Conservation (phyloP, 2,888 invertebrate species). For the Meta bourneti region DNA sequence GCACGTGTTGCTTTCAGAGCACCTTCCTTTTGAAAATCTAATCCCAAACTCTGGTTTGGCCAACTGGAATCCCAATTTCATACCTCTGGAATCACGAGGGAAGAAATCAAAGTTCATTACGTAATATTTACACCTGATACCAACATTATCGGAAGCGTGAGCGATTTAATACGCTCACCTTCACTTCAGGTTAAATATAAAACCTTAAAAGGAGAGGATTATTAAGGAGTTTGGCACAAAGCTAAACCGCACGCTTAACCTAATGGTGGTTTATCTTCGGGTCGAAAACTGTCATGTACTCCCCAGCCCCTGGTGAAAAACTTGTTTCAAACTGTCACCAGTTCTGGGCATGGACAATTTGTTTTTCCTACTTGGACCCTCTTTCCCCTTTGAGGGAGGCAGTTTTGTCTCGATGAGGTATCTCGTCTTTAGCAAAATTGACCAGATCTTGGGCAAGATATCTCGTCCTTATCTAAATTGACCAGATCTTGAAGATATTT, state of each 20-base stretch:
- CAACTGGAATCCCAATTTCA: not conserved
- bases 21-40: not conserved
- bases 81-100: not conserved
- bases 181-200: not conserved
- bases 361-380: too few relatives aligned
- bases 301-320: too few relatives aligned
- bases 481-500: too few relatives aligned
- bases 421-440: too few relatives aligned
- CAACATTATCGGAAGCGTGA: not conserved
- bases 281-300: too few relatives aligned
- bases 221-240: not conserved
- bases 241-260: not conserved
- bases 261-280: too few relatives aligned
- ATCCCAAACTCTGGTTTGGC: not conserved
- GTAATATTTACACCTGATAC: not conserved
- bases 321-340: too few relatives aligned
- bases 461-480: too few relatives aligned
- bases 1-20: not conserved
- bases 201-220: not conserved
- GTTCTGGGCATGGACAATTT: too few relatives aligned
- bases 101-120: not conserved
- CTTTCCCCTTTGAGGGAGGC: too few relatives aligned
- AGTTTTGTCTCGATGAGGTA: too few relatives aligned
- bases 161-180: not conserved
- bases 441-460: too few relatives aligned